Evolutionary conservation across 2,797 vertebrate genomes (phyloP).

Genomic region (Phalanger gymnotis): DNA sequence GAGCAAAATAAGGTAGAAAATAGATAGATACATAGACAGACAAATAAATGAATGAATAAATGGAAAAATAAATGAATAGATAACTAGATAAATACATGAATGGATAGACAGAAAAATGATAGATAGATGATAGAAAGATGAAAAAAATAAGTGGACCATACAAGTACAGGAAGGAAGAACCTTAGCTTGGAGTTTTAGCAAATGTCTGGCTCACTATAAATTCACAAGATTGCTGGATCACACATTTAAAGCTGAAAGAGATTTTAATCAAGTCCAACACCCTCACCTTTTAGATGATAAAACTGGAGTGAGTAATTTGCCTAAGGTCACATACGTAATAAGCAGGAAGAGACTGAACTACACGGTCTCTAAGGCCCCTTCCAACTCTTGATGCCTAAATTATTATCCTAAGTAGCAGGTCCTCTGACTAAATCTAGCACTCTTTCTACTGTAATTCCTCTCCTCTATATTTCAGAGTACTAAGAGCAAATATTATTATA

Average conservation of each 20-base stretch:
- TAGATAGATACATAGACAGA: too few relatives aligned
- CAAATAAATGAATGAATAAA: too few relatives aligned
- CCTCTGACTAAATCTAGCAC: neutral
- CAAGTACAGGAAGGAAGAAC: neutral
- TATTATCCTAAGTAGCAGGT: neutral
- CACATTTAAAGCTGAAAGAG: neutral
- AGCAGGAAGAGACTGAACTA: neutral
- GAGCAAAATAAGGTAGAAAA: too few relatives aligned
- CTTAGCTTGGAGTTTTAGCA: neutral
- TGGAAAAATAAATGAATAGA: too few relatives aligned
- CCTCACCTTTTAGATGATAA: neutral
- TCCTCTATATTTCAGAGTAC: neutral
- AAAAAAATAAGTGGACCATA: neutral
- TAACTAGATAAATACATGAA: too few relatives aligned
- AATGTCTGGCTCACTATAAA: neutral
- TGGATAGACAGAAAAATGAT: too few relatives aligned
- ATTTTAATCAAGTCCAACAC: neutral
- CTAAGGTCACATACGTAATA: neutral
- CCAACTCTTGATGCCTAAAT: too few relatives aligned
- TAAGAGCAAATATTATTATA: too few relatives aligned
- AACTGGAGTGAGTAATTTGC: neutral
- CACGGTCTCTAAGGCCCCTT: neutral
- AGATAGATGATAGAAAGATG: neutral
- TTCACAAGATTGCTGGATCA: neutral
- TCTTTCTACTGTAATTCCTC: neutral